A percentile compares a stretch with the other conserved stretches of the same genome.
Evolutionary conservation across 2,888 invertebrate genomes (phyloP).

Genomic region (Pristionchus arcanus): DNA sequence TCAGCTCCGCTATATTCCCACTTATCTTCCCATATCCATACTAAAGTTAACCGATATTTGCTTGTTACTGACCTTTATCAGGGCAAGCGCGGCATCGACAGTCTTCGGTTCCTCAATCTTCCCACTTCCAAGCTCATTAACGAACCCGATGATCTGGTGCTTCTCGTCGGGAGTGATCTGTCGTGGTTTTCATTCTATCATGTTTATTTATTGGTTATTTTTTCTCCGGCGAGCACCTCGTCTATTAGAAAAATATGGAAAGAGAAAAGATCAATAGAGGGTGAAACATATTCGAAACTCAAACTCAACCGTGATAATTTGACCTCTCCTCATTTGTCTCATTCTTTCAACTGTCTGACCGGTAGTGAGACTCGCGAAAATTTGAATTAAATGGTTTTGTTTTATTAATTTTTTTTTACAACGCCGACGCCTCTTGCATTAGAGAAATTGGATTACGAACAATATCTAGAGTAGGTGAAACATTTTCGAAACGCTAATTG

Average conservation of each 20-base stretch:
- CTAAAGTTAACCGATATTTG: no score
- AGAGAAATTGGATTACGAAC: no score
- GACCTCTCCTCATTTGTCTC: no score
- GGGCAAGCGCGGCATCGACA: not conserved
- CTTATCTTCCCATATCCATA: no score
- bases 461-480: no score
- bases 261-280: not conserved
- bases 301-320: no score
- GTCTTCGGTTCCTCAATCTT: not conserved
- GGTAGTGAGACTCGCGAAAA: no score
- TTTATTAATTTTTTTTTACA: not conserved
- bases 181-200: not conserved
- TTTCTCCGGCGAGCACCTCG: not conserved
- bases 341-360: no score
- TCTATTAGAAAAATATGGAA: not conserved
- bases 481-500: not conserved
- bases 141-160: slow-evolving; percentile 9
- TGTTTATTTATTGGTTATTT: not conserved
- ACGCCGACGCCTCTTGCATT: no score
- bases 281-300: not conserved
- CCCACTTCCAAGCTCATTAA: not conserved
- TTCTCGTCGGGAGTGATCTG: not conserved
- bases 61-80: slow-evolving; percentile 47
- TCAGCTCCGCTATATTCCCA: no score
- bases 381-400: no score